phyloP scores from a whole-genome alignment of 2,797 vertebrate species.

The Smutsia gigantea region DNA sequence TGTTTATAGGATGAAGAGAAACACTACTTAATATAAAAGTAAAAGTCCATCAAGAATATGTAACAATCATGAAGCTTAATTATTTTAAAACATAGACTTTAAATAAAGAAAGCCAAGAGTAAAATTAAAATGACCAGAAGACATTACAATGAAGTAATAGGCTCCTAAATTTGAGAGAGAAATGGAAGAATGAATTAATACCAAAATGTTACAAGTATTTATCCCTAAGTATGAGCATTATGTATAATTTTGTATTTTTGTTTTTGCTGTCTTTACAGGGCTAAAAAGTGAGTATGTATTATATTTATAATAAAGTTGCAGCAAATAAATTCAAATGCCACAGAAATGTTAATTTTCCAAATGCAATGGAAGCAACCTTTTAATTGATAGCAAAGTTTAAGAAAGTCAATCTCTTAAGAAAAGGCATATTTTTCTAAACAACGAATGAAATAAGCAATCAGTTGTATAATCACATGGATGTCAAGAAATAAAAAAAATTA shows the following conservation, averaged over 20 bases:
- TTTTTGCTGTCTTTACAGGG: background rate
- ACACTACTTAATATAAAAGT: background rate
- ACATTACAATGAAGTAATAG: background rate
- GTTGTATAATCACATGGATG: background rate
- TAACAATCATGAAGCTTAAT: background rate
- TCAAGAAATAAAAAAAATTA: background rate
- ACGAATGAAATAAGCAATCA: background rate
- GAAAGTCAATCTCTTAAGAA: background rate
- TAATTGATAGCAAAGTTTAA: background rate
- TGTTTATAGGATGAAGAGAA: background rate
- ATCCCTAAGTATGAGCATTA: background rate
- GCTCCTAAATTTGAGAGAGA: background rate
- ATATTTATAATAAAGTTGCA: background rate
- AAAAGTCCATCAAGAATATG: background rate
- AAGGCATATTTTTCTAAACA: background rate
- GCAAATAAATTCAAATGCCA: background rate
- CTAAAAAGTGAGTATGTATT: background rate
- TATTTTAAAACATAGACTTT: background rate
- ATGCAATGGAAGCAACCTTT: background rate
- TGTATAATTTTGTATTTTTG: background rate
- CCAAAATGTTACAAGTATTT: background rate
- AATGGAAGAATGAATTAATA: background rate
- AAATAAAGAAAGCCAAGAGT: background rate
- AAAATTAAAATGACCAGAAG: background rate
- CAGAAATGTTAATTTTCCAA: background rate